These are phyloP conservation scores for Ypsolopha scabrella DNA, from an alignment of 2,888 invertebrate species.

Conservation along the genomic window DNA sequence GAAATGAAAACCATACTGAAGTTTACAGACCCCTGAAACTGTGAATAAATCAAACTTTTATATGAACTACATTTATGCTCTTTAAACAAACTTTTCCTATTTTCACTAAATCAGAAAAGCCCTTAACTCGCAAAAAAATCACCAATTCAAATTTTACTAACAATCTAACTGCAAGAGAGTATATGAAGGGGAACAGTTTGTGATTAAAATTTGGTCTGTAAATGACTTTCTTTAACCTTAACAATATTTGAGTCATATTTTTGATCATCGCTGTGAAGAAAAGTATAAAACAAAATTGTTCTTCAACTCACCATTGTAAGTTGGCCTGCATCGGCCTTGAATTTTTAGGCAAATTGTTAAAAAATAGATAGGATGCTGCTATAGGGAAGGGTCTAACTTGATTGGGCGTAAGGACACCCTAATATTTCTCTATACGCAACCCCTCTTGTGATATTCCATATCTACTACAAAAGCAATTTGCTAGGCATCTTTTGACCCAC, in stretches of 20 bases:
- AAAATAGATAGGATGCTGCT: neutral
- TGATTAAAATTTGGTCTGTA: neutral
- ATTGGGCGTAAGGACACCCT: constrained; percentile 17
- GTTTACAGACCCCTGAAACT: too few species aligned
- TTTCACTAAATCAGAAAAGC: too few species aligned
- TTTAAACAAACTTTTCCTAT: too few species aligned
- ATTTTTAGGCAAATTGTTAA: neutral
- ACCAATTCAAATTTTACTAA: neutral
- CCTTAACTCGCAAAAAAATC: neutral
- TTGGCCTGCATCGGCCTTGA: neutral
- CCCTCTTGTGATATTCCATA: constrained; percentile 36
- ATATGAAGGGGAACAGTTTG: constrained; percentile 15
- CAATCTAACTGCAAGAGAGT: constrained; percentile 16
- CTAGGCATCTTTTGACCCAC: constrained; percentile 29
- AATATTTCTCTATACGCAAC: constrained; percentile 24
- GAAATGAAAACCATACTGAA: too few species aligned
- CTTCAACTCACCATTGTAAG: neutral
- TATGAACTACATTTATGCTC: too few species aligned
- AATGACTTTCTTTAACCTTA: neutral
- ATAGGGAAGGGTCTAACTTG: constrained; percentile 13
- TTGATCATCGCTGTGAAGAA: neutral
- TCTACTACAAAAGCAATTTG: constrained; percentile 36
- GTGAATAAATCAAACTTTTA: too few species aligned
- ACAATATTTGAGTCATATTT: neutral
- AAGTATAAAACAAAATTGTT: constrained; percentile 1